Conservation (phyloP, 2,113 vertebrate genomes). For the Rhabdornis inornatus region DNA sequence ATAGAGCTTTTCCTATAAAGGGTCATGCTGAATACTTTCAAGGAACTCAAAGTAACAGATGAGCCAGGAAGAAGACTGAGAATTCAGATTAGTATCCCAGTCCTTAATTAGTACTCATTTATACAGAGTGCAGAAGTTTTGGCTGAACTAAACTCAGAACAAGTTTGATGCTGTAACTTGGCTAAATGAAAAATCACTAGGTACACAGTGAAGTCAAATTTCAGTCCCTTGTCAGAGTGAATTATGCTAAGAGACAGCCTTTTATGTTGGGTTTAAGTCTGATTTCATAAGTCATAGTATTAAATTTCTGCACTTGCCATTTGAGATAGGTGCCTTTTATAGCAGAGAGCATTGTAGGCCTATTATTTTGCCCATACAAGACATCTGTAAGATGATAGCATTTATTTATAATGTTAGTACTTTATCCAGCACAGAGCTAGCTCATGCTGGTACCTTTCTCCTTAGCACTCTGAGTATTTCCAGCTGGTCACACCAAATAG, state of each 20-base stretch:
- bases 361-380: background rate
- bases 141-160: background rate
- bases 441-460: constrained; percentile 64
- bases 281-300: background rate
- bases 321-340: background rate
- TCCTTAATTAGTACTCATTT: background rate
- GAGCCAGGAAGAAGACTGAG: background rate
- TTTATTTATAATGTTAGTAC: constrained; percentile 3
- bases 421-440: background rate
- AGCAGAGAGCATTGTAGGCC: background rate
- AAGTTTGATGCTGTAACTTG: background rate
- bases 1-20: background rate
- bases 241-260: background rate
- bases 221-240: background rate
- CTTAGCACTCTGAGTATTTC: constrained; percentile 79
- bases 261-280: background rate
- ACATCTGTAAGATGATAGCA: background rate
- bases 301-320: background rate
- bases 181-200: background rate
- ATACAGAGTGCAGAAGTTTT: background rate
- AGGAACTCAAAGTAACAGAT: background rate
- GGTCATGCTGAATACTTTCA: background rate
- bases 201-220: background rate
- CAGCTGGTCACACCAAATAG: constrained; percentile 80
- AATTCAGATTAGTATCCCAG: background rate